These are phyloP conservation scores for Typhlichthys subterraneus DNA, from an alignment of 2,797 vertebrate species.

Conservation along the genomic window DNA sequence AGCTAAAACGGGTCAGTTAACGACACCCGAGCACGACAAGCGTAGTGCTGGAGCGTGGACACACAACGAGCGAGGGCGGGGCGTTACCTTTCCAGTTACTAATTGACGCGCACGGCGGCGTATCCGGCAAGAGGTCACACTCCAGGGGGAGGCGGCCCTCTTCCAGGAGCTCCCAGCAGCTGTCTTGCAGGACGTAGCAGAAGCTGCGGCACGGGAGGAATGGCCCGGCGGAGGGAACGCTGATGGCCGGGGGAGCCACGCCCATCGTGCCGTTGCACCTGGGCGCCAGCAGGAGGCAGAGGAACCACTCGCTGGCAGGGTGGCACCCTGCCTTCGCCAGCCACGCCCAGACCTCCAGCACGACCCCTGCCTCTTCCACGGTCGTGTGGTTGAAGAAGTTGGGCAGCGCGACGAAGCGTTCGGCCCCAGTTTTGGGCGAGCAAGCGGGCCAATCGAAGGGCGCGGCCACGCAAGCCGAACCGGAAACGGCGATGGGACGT, in stretches of 20 bases:
- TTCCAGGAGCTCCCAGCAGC: slow-evolving; percentile 82
- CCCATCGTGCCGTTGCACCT: slow-evolving; percentile 55
- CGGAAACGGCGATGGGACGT: slow-evolving; percentile 2
- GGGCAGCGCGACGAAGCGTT: slow-evolving; percentile 72
- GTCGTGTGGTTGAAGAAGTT: slow-evolving; percentile 83
- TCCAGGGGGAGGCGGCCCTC: slow-evolving; percentile 78
- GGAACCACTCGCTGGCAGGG: slow-evolving; percentile 83
- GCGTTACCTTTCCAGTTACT: slow-evolving; percentile 87
- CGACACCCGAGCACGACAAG: not conserved
- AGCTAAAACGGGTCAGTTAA: not conserved
- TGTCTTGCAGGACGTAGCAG: slow-evolving; percentile 85
- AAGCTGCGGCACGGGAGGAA: slow-evolving; percentile 83
- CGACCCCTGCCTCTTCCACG: slow-evolving; percentile 69
- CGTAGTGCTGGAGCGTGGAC: too few relatives aligned
- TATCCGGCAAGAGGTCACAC: slow-evolving; percentile 81
- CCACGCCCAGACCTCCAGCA: slow-evolving; percentile 79
- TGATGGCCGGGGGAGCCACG: not conserved
- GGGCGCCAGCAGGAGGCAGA: slow-evolving; percentile 87
- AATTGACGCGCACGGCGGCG: slow-evolving; percentile 76
- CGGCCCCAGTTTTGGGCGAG: slow-evolving; percentile 46
- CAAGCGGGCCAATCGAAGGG: slow-evolving; percentile 78
- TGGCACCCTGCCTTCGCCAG: slow-evolving; percentile 81
- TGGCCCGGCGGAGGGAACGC: not conserved
- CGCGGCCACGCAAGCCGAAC: slow-evolving; percentile 68
- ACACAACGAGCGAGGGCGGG: not conserved